A percentile compares a stretch with the other conserved stretches of the same genome.
Evolutionary conservation across 2,888 invertebrate genomes (phyloP).

Genomic region (Ochropleura plecta): DNA sequence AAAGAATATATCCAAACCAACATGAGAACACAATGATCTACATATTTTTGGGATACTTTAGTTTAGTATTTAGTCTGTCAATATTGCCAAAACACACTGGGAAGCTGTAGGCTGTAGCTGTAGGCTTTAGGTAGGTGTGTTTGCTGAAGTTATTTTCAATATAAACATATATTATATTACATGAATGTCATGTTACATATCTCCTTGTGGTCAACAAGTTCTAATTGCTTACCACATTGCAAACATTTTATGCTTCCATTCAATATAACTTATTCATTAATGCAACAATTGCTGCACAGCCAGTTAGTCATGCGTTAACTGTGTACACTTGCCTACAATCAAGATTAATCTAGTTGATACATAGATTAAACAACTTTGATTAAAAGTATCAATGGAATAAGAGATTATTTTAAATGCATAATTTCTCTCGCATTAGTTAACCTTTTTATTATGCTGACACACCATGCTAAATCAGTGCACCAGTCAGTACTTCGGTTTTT

Average conservation of each 20-base stretch:
- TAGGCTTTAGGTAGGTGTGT: not conserved
- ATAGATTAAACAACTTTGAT: conserved; percentile 6
- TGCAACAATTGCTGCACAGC: conserved; percentile 66
- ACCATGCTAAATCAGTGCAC: not conserved
- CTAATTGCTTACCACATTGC: conserved; percentile 43
- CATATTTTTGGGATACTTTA: not conserved
- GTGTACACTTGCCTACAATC: conserved; percentile 64
- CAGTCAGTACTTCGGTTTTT: not conserved
- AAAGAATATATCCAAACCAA: not conserved
- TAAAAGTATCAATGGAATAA: not conserved
- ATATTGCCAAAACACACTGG: not conserved
- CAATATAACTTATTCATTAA: conserved; percentile 66
- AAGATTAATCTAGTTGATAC: conserved; percentile 24
- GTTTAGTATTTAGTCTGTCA: not conserved
- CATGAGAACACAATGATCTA: not conserved
- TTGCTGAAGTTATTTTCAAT: not conserved
- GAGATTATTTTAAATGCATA: not conserved
- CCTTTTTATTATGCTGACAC: not conserved
- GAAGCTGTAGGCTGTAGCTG: not conserved
- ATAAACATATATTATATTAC: not conserved
- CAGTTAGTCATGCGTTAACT: conserved; percentile 70
- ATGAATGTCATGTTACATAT: conserved; percentile 29
- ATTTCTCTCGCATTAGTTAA: not conserved
- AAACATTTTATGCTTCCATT: conserved; percentile 53
- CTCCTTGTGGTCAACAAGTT: conserved; percentile 26